These are phyloP conservation scores for Leptobrachium ailaonicum DNA, from an alignment of 2,113 vertebrate genomes.

Conservation along the genomic window DNA sequence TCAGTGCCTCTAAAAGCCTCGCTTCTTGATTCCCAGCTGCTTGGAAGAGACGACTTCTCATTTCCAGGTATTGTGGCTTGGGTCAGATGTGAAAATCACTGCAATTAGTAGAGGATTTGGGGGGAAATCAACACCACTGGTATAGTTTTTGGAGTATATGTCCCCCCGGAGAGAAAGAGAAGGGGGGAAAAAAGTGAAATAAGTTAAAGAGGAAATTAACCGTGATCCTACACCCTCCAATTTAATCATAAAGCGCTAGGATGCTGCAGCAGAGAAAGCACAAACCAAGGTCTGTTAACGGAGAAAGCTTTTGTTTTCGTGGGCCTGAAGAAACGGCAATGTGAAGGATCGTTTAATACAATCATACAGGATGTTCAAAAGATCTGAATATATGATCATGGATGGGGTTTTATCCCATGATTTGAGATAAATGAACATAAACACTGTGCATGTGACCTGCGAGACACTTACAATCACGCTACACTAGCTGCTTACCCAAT, in stretches of 20 bases:
- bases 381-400: too few species aligned
- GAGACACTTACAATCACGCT: too few species aligned
- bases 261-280: slow-evolving; percentile 20
- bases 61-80: slow-evolving; percentile 60
- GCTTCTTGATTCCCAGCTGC: slow-evolving; percentile 54
- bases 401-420: too few species aligned
- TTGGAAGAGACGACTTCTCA: slow-evolving; percentile 58
- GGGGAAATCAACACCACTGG: slow-evolving; percentile 59
- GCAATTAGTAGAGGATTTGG: slow-evolving; percentile 59
- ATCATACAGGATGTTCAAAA: too few species aligned
- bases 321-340: too few species aligned
- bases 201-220: slow-evolving; percentile 68
- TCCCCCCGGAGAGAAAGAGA: slow-evolving; percentile 59
- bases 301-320: too few species aligned
- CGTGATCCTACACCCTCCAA: slow-evolving; percentile 63
- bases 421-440: too few species aligned
- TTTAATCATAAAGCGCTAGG: slow-evolving; percentile 47
- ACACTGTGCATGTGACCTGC: too few species aligned
- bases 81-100: slow-evolving; percentile 61
- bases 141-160: slow-evolving; percentile 63
- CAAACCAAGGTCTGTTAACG: not conserved
- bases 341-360: too few species aligned
- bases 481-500: too few species aligned
- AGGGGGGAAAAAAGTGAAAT: slow-evolving; percentile 37
- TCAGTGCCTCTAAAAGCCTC: slow-evolving; percentile 42